Evolutionary conservation across 1,140 invertebrate species (phyloP), one percentile per base, ranked within the genome.

Genomic region (Pinna nobilis): DNA sequence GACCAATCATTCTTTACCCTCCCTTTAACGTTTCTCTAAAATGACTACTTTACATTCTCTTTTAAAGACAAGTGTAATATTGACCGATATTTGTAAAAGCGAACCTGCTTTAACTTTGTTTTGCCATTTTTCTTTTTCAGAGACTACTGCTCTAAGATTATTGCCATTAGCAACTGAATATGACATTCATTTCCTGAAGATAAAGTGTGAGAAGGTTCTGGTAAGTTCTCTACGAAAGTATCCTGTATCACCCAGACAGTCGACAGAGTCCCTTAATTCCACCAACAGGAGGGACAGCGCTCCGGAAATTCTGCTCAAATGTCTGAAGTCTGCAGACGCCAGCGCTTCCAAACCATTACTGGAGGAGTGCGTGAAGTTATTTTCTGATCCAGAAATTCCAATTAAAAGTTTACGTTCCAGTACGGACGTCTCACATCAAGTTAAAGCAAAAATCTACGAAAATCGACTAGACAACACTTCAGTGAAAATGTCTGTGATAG

Each of bases 371-470:
- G 60, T 75, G 15, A 41, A 35, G 15, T 47, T 75, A 25, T 75
- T 64, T 41, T 75, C 73, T 23, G 59, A 66, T 18, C 67, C 60
- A 18, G 50, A 75, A 2, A 47, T 75, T n/a, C 60, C 66, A 25
- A n/a, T 70, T 0, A 65, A 70, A 28, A 61, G 65, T 25, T 44
- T 75, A 13, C 69, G 70, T 50, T 33, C 61, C 7, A 70, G 37
- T 20, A 53, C 47, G 23, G 60, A 70, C 11, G 65, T 75, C n/a
- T 70, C 66, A 18, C 60, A 75, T 30, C 41, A 39, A 3, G 67
- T 68, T 11, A 75, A 75, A 32, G 60, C 73, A n/a, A 51, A 64
- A 25, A 70, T 75, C 18, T 75, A 64, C 39, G 66, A 75, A 50
- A 70, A 68, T 15, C 39, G 73, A 37, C 69, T 75, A 72, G 63